A percentile compares a stretch with the other conserved stretches of the same genome.
Conservation (phyloP, 53 echinoderm and acorn worm genomes). For the Henricia sp. region DNA sequence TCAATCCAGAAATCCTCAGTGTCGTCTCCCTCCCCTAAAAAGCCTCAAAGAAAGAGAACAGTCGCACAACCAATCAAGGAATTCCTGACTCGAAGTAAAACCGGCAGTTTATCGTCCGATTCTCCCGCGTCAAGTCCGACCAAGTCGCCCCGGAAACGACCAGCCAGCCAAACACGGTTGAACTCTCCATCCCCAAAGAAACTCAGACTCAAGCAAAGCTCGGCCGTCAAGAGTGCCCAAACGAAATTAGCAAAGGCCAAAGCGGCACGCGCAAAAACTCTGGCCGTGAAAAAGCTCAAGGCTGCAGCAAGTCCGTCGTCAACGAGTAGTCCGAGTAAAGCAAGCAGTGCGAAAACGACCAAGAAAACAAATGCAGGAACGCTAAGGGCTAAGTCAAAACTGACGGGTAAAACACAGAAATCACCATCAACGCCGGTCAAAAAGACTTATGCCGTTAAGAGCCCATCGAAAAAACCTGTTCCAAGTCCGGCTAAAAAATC, state of each 20-base stretch:
- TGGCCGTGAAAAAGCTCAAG: conserved; percentile 20
- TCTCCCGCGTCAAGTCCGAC: conserved; percentile 34
- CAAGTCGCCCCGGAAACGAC: conserved; percentile 52
- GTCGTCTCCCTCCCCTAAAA: conserved; percentile 27
- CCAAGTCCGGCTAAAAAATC: conserved; percentile 17
- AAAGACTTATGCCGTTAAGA: conserved; percentile 27
- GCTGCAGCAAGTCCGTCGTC: conserved; percentile 1
- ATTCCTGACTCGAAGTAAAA: conserved; percentile 55
- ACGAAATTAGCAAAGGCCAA: conserved; percentile 35
- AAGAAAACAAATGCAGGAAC: conserved; percentile 9
- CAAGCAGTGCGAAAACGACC: conserved; percentile 10
- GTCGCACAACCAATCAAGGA: conserved; percentile 42
- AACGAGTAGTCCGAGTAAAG: conserved; percentile 28
- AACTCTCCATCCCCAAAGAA: conserved; percentile 31
- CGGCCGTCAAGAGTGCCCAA: conserved; percentile 37
- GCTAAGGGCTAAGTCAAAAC: not conserved
- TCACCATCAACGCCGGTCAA: conserved; percentile 13
- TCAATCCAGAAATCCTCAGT: not conserved
- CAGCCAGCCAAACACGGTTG: conserved; percentile 14
- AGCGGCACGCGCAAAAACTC: conserved; percentile 16
- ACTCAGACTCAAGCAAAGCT: conserved; percentile 8
- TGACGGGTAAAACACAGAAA: conserved; percentile 18
- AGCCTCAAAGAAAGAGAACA: conserved; percentile 40
- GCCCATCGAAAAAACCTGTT: conserved; percentile 25
- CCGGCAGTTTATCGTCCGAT: not conserved